A percentile compares a stretch with the other conserved stretches of the same genome.
Evolutionary conservation across 2,797 vertebrate genomes (phyloP).

Genomic region (Lates japonicus): DNA sequence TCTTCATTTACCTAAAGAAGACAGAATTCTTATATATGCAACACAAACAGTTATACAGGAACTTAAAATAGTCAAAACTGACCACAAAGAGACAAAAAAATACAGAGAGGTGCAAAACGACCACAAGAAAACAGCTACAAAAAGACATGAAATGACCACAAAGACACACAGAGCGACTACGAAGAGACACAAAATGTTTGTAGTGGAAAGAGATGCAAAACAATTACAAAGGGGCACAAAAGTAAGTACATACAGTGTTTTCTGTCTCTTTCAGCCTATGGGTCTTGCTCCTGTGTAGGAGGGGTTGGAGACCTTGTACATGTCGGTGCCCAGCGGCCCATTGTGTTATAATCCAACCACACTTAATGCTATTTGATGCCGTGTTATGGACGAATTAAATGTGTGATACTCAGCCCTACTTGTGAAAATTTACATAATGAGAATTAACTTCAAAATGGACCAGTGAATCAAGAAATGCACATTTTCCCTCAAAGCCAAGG

Average conservation of each 20-base stretch:
- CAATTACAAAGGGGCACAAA: not conserved
- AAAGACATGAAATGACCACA: not conserved
- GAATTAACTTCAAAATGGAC: not conserved
- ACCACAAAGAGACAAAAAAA: not conserved
- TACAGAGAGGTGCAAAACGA: too few relatives aligned
- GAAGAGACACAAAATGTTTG: not conserved
- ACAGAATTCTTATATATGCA: not conserved
- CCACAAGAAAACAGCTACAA: not conserved
- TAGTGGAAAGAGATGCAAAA: not conserved
- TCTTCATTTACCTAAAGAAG: not conserved
- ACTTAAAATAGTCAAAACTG: not conserved
- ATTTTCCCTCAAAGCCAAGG: not conserved
- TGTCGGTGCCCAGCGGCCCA: not conserved
- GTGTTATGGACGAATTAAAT: not conserved
- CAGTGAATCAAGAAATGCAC: not conserved
- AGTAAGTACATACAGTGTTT: not conserved
- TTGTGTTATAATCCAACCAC: not conserved
- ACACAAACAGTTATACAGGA: not conserved
- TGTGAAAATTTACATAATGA: not conserved
- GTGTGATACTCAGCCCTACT: not conserved
- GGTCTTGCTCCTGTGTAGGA: not conserved
- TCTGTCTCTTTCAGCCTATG: not conserved
- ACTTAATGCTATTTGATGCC: not conserved
- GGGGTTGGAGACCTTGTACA: not conserved
- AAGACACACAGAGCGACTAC: not conserved